Conservation (phyloP, 1,140 invertebrate species). For the Plodia interpunctella region DNA sequence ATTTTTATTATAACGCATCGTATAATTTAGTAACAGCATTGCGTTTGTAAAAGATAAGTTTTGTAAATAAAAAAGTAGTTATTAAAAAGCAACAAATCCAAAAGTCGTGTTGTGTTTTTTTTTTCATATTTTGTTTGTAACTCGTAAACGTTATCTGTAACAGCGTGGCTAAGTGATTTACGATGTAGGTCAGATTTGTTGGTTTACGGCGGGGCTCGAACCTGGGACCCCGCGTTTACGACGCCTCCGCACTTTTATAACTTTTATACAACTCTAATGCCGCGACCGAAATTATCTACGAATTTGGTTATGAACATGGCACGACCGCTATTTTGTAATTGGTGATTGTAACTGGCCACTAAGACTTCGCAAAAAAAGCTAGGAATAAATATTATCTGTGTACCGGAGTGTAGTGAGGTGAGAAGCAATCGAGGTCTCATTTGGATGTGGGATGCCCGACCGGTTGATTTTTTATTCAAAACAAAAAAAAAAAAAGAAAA, state of each 20-base stretch:
- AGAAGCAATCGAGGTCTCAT: slow-evolving; percentile 50
- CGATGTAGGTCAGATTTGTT: slow-evolving; percentile 73
- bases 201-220: slow-evolving; percentile 65
- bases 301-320: slow-evolving; percentile 23
- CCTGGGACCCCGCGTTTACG: slow-evolving; percentile 60
- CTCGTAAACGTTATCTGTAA: slow-evolving; percentile 69
- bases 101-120: slow-evolving; percentile 35
- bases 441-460: slow-evolving; percentile 45
- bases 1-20: slow-evolving; percentile 6
- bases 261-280: slow-evolving; percentile 45
- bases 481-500: slow-evolving; percentile 35
- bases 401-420: slow-evolving; percentile 35
- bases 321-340: neutral
- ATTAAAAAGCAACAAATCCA: slow-evolving; percentile 23
- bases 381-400: slow-evolving; percentile 9
- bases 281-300: slow-evolving; percentile 24
- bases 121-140: slow-evolving; percentile 68
- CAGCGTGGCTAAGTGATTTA: slow-evolving; percentile 74
- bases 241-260: slow-evolving; percentile 53
- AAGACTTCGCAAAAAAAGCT: slow-evolving; percentile 11
- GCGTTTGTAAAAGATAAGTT: slow-evolving; percentile 6
- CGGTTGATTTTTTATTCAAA: slow-evolving; percentile 46
- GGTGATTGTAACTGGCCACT: slow-evolving; percentile 9
- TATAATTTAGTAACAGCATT: slow-evolving; percentile 7
- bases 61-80: slow-evolving; percentile 13